Evolutionary conservation across 2,888 invertebrate species (phyloP).

Genomic region (Drosophila macrothrix): DNA sequence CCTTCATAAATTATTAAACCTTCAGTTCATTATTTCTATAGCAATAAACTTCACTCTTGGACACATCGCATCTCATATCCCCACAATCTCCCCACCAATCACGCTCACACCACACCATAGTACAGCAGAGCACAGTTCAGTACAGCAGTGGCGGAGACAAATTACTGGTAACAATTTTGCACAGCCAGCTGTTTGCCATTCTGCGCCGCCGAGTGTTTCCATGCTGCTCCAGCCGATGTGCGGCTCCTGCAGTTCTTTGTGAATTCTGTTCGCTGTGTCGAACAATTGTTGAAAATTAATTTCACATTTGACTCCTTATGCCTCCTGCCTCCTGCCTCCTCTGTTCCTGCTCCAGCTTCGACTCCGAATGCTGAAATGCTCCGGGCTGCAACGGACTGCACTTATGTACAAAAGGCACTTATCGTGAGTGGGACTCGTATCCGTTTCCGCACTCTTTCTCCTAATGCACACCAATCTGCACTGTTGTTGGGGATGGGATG

Average conservation of each 20-base stretch:
- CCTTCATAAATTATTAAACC: constrained; percentile 66
- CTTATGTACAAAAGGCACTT: constrained; percentile 71
- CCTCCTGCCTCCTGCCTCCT: constrained; percentile 32
- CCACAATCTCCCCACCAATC: background rate
- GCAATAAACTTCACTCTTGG: constrained; percentile 62
- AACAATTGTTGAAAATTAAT: constrained; percentile 73
- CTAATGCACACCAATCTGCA: constrained; percentile 62
- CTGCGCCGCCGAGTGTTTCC: constrained; percentile 30
- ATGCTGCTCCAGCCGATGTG: constrained; percentile 15
- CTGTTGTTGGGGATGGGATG: background rate
- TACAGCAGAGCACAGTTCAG: background rate
- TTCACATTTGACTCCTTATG: constrained; percentile 70
- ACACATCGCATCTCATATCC: background rate
- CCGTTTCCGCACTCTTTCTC: constrained; percentile 60
- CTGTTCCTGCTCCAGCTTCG: background rate
- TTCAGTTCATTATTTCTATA: constrained; percentile 65
- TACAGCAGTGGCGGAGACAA: constrained; percentile 51
- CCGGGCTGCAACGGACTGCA: constrained; percentile 44
- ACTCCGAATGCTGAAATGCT: background rate
- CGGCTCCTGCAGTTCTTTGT: constrained; percentile 34
- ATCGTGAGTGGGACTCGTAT: constrained; percentile 70
- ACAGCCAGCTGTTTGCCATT: constrained; percentile 62
- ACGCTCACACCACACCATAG: constrained; percentile 9
- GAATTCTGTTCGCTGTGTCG: constrained; percentile 62
- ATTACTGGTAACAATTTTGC: constrained; percentile 65